Evolutionary conservation across 2,888 invertebrate species (phyloP).

Genomic region (Itoplectis maculator): DNA sequence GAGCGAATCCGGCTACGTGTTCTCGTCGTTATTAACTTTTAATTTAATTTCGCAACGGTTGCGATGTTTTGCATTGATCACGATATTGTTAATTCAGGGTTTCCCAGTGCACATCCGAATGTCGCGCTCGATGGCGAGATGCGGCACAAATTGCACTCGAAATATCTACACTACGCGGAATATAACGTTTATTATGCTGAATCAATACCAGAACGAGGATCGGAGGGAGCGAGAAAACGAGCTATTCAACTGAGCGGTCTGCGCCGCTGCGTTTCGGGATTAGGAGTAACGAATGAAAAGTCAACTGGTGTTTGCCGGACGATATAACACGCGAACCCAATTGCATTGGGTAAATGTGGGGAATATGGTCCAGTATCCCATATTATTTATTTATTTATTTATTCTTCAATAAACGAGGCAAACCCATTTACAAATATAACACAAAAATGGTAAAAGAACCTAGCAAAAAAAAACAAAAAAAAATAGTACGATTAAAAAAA

Average conservation of each 20-base stretch:
- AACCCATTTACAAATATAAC: too few relatives aligned
- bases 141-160: not conserved
- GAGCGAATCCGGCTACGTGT: not conserved
- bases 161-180: not conserved
- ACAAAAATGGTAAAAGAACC: too few relatives aligned
- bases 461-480: too few relatives aligned
- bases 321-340: constrained; percentile 50
- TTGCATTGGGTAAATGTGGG: constrained; percentile 4
- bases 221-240: constrained; percentile 12
- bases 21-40: constrained; percentile 23
- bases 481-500: too few relatives aligned
- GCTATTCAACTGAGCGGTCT: constrained; percentile 8
- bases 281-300: constrained; percentile 62
- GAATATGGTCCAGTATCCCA: too few relatives aligned
- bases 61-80: constrained; percentile 36
- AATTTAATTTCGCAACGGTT: constrained; percentile 32
- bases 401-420: too few relatives aligned
- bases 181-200: constrained; percentile 16
- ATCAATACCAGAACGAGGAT: constrained; percentile 31
- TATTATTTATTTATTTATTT: too few relatives aligned
- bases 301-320: constrained; percentile 56
- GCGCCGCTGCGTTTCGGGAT: constrained; percentile 29
- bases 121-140: too few relatives aligned
- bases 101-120: not conserved
- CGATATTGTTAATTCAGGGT: constrained; percentile 20